A percentile compares a stretch with the other conserved stretches of the same genome.
Evolutionary conservation across 2,113 vertebrate species (phyloP).

Genomic region (Pampusana beccarii): DNA sequence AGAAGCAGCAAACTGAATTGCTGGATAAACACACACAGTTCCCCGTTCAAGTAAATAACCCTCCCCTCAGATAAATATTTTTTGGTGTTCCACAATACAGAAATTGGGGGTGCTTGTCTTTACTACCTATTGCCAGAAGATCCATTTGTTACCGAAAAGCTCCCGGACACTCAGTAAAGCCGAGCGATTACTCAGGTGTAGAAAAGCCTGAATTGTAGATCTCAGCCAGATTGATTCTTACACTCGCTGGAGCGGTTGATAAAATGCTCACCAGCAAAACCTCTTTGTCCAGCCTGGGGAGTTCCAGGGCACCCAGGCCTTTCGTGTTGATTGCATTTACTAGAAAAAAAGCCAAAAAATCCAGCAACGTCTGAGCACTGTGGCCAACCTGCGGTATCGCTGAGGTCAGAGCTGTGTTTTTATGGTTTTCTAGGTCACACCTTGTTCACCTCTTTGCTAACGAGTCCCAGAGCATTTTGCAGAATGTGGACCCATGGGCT

Average conservation of each 20-base stretch:
- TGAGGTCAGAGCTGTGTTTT: neutral
- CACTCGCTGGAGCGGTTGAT: neutral
- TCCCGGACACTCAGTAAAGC: neutral
- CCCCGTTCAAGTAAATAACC: neutral
- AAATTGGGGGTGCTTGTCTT: neutral
- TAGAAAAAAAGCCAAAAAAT: neutral
- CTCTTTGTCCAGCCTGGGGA: neutral
- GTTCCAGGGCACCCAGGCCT: neutral
- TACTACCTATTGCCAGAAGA: neutral
- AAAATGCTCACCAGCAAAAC: neutral
- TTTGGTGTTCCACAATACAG: neutral
- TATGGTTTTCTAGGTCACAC: neutral
- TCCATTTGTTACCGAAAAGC: neutral
- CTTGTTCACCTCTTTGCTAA: constrained; percentile 6
- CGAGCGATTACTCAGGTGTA: neutral
- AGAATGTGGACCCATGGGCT: neutral
- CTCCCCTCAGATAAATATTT: neutral
- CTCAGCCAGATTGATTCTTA: neutral
- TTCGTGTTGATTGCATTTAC: neutral
- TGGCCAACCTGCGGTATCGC: neutral
- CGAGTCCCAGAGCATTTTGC: constrained; percentile 42
- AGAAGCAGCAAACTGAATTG: neutral
- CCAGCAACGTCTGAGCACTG: neutral
- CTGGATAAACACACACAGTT: neutral
- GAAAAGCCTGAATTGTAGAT: neutral